Base-by-base conservation (phyloP, 2,888 invertebrate species). In the Pinctada fucata region DNA sequence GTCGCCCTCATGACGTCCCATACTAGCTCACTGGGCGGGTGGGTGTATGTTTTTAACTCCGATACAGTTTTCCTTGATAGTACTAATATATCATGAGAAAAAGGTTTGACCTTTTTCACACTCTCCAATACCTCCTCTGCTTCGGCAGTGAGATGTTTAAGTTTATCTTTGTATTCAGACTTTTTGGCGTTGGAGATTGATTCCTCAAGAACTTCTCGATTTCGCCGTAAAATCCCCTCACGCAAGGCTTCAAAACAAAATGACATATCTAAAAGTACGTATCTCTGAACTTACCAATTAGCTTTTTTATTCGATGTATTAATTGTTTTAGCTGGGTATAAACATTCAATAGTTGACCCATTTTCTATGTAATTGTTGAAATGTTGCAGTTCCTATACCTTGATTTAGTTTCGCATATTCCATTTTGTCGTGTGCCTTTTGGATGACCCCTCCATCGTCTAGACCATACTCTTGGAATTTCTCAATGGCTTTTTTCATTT, bases 1-100 rank as follows among this genome's bases (percentile, higher is more conserved):
- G 84, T 85, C 3, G 84, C 82, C 64, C 72, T 80, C 86, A 87
- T 86, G n/a, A 85, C 80, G 66, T 84, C 83, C 16, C 74, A 66
- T 2, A 86, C 79, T 47, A 84, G 68, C 13, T 49, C 71, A 5
- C 76, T 80, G 0, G 87, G 86, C 6, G 75, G 74, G 31, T 31
- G 31, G 71, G 82, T 82, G 75, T 86, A 87, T 64, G 83, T 86
- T 49, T 79, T 81, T 31, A 87, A 65, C 73, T 87, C 87, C 1
- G 86, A 79, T 63, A 87, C 84, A 1, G 86, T 86, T 45, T 83
- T 45, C 74, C 84, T 85, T 31, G 85, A 85, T 82, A 87, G 83
- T 68, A 83, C 83, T 8, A 87, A 78, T 3, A 87, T 81, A 13
- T 85, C 85, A 70, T 87, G 85, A 48, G 82, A 82, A 16, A 73